Percentiles rank a stretch among this genome's conserved stretches.
Evolutionary conservation across 2,797 vertebrate genomes (phyloP).

Genomic region (Hemitrygon akajei): DNA sequence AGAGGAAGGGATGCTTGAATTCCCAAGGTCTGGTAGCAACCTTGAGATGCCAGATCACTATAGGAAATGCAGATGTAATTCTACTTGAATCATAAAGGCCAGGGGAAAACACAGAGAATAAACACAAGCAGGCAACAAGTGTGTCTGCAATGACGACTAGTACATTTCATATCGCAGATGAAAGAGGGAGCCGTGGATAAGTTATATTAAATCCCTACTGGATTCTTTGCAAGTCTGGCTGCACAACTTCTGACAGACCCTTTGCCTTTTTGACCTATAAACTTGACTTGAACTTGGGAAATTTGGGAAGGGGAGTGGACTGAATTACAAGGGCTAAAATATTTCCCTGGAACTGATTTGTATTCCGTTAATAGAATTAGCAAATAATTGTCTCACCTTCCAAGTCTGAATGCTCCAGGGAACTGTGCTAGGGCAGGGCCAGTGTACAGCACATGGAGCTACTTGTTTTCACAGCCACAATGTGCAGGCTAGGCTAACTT

Average conservation of each 20-base stretch:
- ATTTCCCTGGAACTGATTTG: slow-evolving; percentile 46
- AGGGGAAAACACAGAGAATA: slow-evolving; percentile 44
- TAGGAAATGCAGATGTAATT: slow-evolving; percentile 57
- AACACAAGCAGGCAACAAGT: slow-evolving; percentile 38
- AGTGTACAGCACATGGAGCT: slow-evolving; percentile 46
- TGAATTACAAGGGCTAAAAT: slow-evolving; percentile 39
- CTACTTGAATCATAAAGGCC: background rate
- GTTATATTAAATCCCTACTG: slow-evolving; percentile 59
- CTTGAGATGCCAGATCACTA: slow-evolving; percentile 52
- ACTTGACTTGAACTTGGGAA: slow-evolving; percentile 70
- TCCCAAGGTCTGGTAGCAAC: slow-evolving; percentile 45
- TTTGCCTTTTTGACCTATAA: slow-evolving; percentile 74
- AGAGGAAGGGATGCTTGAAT: slow-evolving; percentile 40
- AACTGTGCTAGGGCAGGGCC: background rate
- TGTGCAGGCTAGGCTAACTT: slow-evolving; percentile 54
- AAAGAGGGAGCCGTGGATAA: slow-evolving; percentile 53
- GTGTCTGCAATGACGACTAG: slow-evolving; percentile 38
- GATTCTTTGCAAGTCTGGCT: slow-evolving; percentile 61
- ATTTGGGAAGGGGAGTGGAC: slow-evolving; percentile 33
- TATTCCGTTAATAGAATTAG: slow-evolving; percentile 65
- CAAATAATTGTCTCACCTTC: slow-evolving; percentile 66
- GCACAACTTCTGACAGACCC: slow-evolving; percentile 69
- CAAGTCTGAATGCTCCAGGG: slow-evolving; percentile 51
- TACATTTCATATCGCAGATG: slow-evolving; percentile 50
- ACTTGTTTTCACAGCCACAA: slow-evolving; percentile 55